phyloP scores from a whole-genome alignment of 1,140 invertebrate genomes.

The Coenobita brevimanus region DNA sequence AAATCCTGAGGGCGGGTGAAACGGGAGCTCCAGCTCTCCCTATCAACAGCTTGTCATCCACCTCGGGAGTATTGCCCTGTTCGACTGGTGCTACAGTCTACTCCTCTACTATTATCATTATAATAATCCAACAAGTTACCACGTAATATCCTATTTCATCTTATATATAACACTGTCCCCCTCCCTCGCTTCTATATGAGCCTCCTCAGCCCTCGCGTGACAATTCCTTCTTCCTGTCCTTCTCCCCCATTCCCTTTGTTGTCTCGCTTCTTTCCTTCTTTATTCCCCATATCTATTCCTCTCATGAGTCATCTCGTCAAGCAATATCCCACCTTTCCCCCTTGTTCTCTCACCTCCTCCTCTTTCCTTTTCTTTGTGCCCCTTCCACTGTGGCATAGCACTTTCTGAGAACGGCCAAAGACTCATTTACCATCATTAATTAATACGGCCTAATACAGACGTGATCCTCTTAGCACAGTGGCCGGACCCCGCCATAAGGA shows the following conservation, averaged over 20 bases:
- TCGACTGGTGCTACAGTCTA: too few relatives aligned
- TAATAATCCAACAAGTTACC: too few relatives aligned
- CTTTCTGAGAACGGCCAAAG: not conserved
- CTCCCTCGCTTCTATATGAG: too few relatives aligned
- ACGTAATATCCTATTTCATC: too few relatives aligned
- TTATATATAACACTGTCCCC: too few relatives aligned
- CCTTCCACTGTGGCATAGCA: not conserved
- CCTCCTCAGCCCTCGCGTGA: not conserved
- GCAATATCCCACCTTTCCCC: not conserved
- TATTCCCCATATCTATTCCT: not conserved
- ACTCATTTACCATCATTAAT: conserved; percentile 33
- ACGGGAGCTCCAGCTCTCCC: too few relatives aligned
- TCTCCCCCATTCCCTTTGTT: not conserved
- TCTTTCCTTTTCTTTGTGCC: not conserved
- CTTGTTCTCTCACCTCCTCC: not conserved
- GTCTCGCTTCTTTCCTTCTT: not conserved
- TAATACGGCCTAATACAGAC: conserved; percentile 39
- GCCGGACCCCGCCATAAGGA: too few relatives aligned
- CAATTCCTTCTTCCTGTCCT: not conserved
- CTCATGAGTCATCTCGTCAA: not conserved
- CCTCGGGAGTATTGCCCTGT: too few relatives aligned
- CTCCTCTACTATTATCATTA: too few relatives aligned
- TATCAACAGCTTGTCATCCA: too few relatives aligned
- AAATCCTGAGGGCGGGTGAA: too few relatives aligned
- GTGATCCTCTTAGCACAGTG: conserved; percentile 28